A percentile compares a stretch with the other conserved stretches of the same genome.
Evolutionary conservation across 2,888 invertebrate species (phyloP).

Genomic region (Artemia sp.): DNA sequence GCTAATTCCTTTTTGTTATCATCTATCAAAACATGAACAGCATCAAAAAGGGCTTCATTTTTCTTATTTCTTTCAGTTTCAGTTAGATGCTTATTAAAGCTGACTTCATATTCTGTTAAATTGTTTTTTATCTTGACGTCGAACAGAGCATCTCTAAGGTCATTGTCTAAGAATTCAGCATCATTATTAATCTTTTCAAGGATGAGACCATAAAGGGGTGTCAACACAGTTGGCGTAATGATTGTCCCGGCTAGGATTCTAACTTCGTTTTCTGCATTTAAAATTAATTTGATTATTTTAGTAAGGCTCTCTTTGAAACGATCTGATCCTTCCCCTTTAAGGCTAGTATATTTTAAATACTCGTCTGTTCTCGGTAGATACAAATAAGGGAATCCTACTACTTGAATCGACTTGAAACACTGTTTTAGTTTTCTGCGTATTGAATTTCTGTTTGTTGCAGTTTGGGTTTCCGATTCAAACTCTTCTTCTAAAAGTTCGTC

Average conservation of each 20-base stretch:
- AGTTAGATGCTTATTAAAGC: background rate
- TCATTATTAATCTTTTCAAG: background rate
- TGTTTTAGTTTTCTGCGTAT: background rate
- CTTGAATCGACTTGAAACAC: background rate
- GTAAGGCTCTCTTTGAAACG: background rate
- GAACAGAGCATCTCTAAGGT: background rate
- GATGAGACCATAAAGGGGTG: background rate
- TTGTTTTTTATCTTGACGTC: background rate
- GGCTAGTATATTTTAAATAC: background rate
- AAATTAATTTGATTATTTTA: background rate
- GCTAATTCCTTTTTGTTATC: no score
- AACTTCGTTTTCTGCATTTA: background rate
- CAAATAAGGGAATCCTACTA: background rate
- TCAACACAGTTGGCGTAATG: background rate
- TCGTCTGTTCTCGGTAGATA: background rate
- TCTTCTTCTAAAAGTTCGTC: background rate
- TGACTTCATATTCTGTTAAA: background rate
- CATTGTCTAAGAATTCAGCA: background rate
- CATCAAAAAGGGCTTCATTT: no score
- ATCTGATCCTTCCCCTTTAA: background rate
- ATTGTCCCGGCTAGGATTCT: background rate
- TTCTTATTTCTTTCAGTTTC: no score
- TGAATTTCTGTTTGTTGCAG: constrained; percentile 5
- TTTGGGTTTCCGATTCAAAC: background rate
- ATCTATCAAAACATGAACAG: no score